phyloP scores from a whole-genome alignment of 2,797 vertebrate species.

The Poecilia gillii region DNA sequence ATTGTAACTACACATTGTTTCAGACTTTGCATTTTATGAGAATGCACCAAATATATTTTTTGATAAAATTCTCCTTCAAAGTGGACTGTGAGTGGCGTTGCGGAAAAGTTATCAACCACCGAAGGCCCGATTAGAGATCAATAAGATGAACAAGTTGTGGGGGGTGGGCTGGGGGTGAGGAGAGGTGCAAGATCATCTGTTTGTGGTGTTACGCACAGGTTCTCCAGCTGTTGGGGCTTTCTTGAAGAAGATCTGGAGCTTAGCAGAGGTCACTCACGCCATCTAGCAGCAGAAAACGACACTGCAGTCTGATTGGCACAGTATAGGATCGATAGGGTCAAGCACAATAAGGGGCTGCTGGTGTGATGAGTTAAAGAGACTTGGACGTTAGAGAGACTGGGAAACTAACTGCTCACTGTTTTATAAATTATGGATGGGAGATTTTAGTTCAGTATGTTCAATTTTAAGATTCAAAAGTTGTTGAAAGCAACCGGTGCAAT shows the following conservation, averaged over 20 bases:
- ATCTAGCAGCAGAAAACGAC: slow-evolving; percentile 73
- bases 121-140: slow-evolving; percentile 8
- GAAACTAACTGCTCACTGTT: neutral
- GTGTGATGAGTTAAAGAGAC: neutral
- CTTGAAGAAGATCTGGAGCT: slow-evolving; percentile 9
- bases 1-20: neutral
- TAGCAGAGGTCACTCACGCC: slow-evolving; percentile 74
- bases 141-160: slow-evolving; percentile 20
- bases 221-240: slow-evolving; percentile 23
- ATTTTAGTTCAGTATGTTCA: slow-evolving; percentile 2
- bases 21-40: neutral
- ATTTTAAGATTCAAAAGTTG: neutral
- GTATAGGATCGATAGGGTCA: slow-evolving; percentile 22
- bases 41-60: neutral
- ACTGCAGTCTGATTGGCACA: slow-evolving; percentile 58
- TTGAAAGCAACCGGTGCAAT: neutral
- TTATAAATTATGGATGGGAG: neutral
- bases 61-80: neutral
- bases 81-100: neutral
- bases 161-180: slow-evolving; percentile 4
- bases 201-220: slow-evolving; percentile 12
- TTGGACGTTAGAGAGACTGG: neutral
- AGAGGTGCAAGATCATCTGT: slow-evolving; percentile 7
- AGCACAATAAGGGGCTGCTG: slow-evolving; percentile 8
- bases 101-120: slow-evolving; percentile 1